Evolutionary conservation across 37 sponge, comb jelly and placozoan species (phyloP), one percentile per base, ranked within the genome.

Genomic region (Ianthella basta): DNA sequence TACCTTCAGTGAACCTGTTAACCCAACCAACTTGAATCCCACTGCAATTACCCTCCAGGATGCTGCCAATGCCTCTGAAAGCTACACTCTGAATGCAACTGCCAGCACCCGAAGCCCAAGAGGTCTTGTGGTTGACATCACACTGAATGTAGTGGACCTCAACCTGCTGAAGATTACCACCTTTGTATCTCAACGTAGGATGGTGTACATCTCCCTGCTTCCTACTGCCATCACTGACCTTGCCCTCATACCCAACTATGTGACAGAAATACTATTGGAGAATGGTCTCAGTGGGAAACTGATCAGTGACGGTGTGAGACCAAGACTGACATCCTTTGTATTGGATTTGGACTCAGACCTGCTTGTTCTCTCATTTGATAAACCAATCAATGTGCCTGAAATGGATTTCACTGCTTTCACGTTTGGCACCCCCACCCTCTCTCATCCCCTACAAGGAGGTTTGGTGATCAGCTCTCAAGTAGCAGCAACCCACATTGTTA

Each of bases 1-100:
- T 2, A 85, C 81, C 33, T 97, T 97, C 80, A 87, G 87, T 59
- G 94, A 97, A 85, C 85, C 97, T 38, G 92, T 94, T 15, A 74
- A 97, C 59, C 82, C 87, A 18, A 56, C 68, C 15, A 80, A 87
- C 14, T 85, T 94, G 59, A 37, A 59, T 56, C 60, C 89, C 25
- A 34, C 72, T 15, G 89, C 84, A 20, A 79, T 97, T 57, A 92
- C 97, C 53, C 23, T 97, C 19, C 89, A 86, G 24, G 56, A 84
- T 78, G 81, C 77, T 30, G 61, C 79, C 19, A 79, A 70, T 79
- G 79, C 87, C 35, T 83, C 67, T 36, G 92, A 83, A 27, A 54
- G 39, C 10, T 90, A 87, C 55, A 86, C 83, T 0, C 90, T 95
- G 55, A 85, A 88, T 23, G 84, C 72, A 56, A 90, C 88, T 68